A percentile compares a stretch with the other conserved stretches of the same genome.
Conservation (phyloP, 2,888 invertebrate species). For the Muschampia plurimacula region DNA sequence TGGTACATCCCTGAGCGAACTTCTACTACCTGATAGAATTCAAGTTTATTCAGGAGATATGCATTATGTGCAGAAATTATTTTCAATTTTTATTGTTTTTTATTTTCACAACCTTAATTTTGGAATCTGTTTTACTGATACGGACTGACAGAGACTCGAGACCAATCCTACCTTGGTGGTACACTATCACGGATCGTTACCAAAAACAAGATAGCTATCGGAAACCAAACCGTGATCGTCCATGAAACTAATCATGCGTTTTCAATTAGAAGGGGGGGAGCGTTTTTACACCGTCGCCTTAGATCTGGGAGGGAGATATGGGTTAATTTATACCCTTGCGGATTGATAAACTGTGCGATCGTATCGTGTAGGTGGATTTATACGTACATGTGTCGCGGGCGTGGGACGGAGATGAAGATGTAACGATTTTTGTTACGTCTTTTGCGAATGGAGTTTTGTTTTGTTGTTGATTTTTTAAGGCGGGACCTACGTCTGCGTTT, state of each 20-base stretch:
- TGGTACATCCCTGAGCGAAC: no score
- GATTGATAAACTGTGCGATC: slow-evolving; percentile 62
- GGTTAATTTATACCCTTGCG: slow-evolving; percentile 56
- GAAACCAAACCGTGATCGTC: slow-evolving; percentile 44
- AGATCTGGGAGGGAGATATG: slow-evolving; percentile 51
- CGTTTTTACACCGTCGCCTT: slow-evolving; percentile 45
- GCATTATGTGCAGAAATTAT: no score
- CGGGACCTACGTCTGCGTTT: not conserved
- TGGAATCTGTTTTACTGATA: no score
- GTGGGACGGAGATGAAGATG: slow-evolving; percentile 53
- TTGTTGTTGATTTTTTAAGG: slow-evolving; percentile 4
- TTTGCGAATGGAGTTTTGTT: slow-evolving; percentile 13
- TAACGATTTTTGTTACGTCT: slow-evolving; percentile 39
- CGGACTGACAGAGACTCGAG: no score
- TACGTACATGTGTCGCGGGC: slow-evolving; percentile 51
- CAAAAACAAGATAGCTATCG: slow-evolving; percentile 10
- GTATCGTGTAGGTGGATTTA: slow-evolving; percentile 60
- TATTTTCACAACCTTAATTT: no score
- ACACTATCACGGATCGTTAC: not conserved
- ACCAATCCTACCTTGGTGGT: not conserved
- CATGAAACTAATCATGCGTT: slow-evolving; percentile 57
- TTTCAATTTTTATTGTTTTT: no score
- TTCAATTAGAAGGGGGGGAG: slow-evolving; percentile 54
- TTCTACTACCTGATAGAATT: no score
- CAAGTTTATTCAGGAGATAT: no score